phyloP scores from a whole-genome alignment of 2,113 vertebrate genomes.

The Nesoenas mayeri region DNA sequence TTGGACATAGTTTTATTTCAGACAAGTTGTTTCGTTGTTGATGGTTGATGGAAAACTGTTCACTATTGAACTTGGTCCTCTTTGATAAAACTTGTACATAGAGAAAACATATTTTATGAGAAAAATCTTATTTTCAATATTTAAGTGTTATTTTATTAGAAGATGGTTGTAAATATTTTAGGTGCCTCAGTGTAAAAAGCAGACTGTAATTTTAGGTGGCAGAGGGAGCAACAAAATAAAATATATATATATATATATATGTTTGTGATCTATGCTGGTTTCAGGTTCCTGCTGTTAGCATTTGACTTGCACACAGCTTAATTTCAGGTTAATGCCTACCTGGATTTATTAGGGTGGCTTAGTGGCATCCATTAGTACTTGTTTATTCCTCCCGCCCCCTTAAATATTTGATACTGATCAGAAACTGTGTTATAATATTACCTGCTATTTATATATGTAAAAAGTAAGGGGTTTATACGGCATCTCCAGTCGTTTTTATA shows the following conservation, averaged over 20 bases:
- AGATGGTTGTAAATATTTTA: conserved; percentile 85
- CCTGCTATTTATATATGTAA: conserved; percentile 33
- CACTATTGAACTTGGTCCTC: conserved; percentile 67
- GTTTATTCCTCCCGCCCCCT: neutral
- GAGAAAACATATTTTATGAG: conserved; percentile 83
- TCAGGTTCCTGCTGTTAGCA: conserved; percentile 52
- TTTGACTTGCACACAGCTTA: conserved; percentile 49
- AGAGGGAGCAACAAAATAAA: conserved; percentile 73
- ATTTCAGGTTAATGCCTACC: conserved; percentile 51
- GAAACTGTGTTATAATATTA: conserved; percentile 41
- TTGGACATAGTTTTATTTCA: conserved; percentile 41
- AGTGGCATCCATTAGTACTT: conserved; percentile 7
- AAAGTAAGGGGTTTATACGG: conserved; percentile 54
- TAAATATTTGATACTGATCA: conserved; percentile 17
- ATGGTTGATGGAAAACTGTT: conserved; percentile 68
- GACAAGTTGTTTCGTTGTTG: conserved; percentile 42
- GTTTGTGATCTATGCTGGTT: conserved; percentile 73
- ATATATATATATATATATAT: conserved; percentile 16
- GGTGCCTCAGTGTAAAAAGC: conserved; percentile 78
- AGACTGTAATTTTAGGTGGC: conserved; percentile 73
- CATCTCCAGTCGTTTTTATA: conserved; percentile 58
- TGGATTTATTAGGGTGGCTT: conserved; percentile 50
- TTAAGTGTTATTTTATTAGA: conserved; percentile 85
- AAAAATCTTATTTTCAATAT: conserved; percentile 84
- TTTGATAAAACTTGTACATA: conserved; percentile 80